Conservation (phyloP, 2,888 invertebrate species). For the Ophion ventricosus region DNA sequence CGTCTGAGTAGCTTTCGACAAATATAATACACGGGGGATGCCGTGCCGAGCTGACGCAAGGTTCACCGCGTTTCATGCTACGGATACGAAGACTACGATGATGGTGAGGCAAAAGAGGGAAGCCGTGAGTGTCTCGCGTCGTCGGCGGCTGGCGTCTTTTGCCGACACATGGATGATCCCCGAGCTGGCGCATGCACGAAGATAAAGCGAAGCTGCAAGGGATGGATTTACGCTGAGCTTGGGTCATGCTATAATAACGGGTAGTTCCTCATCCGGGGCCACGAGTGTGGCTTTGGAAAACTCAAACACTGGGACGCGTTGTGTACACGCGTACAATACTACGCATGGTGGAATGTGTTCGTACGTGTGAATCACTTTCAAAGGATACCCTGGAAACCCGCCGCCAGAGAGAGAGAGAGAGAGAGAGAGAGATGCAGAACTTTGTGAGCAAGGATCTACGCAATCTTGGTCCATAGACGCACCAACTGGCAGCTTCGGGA, state of each 20-base stretch:
- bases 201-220: constrained; percentile 14
- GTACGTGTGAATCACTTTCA: constrained; percentile 6
- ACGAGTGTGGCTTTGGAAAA: constrained; percentile 53
- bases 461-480: constrained; percentile 55
- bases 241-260: constrained; percentile 47
- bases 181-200: neutral
- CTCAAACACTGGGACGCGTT: constrained; percentile 34
- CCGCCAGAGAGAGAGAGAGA: constrained; percentile 13
- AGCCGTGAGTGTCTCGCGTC: too few species aligned
- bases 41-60: neutral
- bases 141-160: neutral
- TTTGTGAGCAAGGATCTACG: constrained; percentile 35
- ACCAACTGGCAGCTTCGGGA: constrained; percentile 59
- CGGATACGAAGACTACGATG: constrained; percentile 69
- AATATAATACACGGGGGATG: neutral
- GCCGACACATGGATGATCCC: neutral
- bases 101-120: neutral
- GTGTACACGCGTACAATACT: constrained; percentile 26
- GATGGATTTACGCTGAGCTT: constrained; percentile 41
- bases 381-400: constrained; percentile 13
- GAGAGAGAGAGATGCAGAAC: constrained; percentile 30
- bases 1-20: too few species aligned
- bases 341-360: constrained; percentile 26
- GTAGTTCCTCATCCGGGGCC: constrained; percentile 35
- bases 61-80: constrained; percentile 74